phyloP scores from a whole-genome alignment of 1,140 invertebrate genomes.

The Melipona quadrifasciata region DNA sequence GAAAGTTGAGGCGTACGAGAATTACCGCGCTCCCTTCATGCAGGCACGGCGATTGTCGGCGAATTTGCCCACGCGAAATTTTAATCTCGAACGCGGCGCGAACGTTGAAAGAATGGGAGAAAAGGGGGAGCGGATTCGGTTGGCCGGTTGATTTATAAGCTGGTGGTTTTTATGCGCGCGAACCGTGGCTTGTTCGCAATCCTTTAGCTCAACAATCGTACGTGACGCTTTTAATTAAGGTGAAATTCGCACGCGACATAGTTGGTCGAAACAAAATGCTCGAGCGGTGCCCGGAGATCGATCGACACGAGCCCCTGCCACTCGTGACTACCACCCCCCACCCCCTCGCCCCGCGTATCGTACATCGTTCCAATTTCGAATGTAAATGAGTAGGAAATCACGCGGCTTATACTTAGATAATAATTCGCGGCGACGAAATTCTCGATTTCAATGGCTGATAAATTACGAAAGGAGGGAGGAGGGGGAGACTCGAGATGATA shows the following conservation, averaged over 20 bases:
- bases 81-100: background rate
- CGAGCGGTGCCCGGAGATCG: conserved; percentile 16
- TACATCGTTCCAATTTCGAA: conserved; percentile 50
- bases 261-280: conserved; percentile 38
- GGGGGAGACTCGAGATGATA: background rate
- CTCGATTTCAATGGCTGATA: conserved; percentile 20
- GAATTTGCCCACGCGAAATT: background rate
- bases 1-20: background rate
- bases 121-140: conserved; percentile 1
- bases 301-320: background rate
- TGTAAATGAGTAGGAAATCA: conserved; percentile 39
- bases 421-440: conserved; percentile 27
- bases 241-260: conserved; percentile 52
- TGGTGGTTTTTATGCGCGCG: conserved; percentile 47
- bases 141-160: conserved; percentile 47
- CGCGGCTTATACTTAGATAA: conserved; percentile 24
- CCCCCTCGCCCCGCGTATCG: conserved; percentile 5
- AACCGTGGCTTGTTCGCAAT: conserved; percentile 8
- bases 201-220: conserved; percentile 35
- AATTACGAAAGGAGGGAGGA: background rate
- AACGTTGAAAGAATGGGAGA: background rate
- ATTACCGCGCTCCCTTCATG: background rate
- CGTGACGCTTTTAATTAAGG: conserved; percentile 63
- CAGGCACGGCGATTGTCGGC: background rate
- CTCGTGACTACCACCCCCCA: too few relatives aligned